These are phyloP conservation scores for Holothuria glaberrima DNA, from an alignment of 35 echinoderm and acorn worm genomes.

Conservation along the genomic window DNA sequence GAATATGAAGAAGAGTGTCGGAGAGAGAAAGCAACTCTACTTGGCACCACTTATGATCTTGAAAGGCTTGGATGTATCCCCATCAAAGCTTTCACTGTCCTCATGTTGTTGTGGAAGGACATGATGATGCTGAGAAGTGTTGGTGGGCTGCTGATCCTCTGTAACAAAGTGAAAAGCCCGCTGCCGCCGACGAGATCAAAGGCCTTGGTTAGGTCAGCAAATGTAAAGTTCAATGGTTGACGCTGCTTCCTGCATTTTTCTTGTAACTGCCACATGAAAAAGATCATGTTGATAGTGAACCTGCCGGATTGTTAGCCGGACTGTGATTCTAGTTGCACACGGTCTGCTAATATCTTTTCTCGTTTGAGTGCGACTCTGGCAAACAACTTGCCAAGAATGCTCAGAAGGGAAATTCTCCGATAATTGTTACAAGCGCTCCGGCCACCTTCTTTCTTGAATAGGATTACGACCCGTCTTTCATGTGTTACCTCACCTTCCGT, in stretches of 20 bases:
- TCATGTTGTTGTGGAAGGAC: no score
- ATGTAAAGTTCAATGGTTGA: constrained; percentile 57
- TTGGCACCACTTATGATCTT: constrained; percentile 61
- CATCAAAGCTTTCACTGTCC: no score
- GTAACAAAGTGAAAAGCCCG: background rate
- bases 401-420: no score
- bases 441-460: no score
- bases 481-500: no score
- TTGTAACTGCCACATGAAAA: constrained; percentile 66
- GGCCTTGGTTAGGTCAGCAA: constrained; percentile 77
- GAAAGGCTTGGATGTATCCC: constrained; percentile 20
- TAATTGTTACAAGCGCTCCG: no score
- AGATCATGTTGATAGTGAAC: constrained; percentile 71
- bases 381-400: no score
- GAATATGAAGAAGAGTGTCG: constrained; percentile 73
- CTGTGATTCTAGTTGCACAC: constrained; percentile 65
- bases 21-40: constrained; percentile 74
- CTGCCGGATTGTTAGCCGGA: constrained; percentile 63
- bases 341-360: no score
- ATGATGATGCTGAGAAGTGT: no score
- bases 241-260: constrained; percentile 59
- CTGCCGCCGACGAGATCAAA: constrained; percentile 48
- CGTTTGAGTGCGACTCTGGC: no score
- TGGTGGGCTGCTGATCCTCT: no score
- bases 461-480: no score